These are phyloP conservation scores for Pedionomus torquatus DNA, from an alignment of 2,113 vertebrate genomes.

Conservation along the genomic window DNA sequence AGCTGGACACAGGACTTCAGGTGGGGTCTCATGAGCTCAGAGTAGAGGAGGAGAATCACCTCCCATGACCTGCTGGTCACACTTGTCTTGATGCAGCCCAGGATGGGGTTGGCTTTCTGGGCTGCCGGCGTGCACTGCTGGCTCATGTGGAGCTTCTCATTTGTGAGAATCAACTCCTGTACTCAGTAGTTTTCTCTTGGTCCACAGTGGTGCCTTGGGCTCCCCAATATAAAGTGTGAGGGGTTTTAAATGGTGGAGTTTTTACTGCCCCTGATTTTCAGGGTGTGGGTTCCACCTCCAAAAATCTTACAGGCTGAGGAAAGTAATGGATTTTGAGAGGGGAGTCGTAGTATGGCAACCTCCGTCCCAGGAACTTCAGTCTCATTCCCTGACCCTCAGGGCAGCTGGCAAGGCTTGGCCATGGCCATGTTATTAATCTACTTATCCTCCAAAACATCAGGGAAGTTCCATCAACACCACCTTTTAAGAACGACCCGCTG, in stretches of 20 bases:
- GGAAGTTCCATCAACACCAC: fast-evolving
- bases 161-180: no score
- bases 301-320: background rate
- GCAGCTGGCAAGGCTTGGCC: background rate
- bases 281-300: background rate
- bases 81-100: no score
- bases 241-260: fast-evolving
- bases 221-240: background rate
- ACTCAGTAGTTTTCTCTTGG: background rate
- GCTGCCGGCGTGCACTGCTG: no score
- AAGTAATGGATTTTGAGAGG: background rate
- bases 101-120: no score
- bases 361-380: background rate
- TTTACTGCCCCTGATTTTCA: background rate
- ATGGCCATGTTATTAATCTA: background rate
- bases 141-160: no score
- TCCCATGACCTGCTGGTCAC: no score
- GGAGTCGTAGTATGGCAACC: background rate
- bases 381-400: background rate
- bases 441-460: background rate
- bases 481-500: background rate
- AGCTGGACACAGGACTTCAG: no score
- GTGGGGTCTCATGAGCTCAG: no score
- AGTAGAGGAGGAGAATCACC: no score
- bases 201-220: background rate